phyloP scores from a whole-genome alignment of 2,797 vertebrate genomes.

The Pseudomugil gertrudae region DNA sequence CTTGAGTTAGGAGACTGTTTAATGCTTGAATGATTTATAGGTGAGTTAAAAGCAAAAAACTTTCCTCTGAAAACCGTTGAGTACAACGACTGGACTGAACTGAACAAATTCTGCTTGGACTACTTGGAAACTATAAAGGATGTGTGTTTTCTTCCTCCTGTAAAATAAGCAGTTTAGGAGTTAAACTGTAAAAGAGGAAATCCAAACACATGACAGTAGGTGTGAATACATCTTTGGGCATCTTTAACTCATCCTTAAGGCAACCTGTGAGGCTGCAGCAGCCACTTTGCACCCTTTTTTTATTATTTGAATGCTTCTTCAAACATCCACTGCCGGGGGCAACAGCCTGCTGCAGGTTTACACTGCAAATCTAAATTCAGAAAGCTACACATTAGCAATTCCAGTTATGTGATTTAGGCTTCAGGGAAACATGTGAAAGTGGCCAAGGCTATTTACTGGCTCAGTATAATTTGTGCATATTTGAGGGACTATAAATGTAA shows the following conservation, averaged over 20 bases:
- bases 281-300: conserved; percentile 7
- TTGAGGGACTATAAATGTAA: not conserved
- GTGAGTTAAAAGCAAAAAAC: not conserved
- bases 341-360: not conserved
- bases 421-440: not conserved
- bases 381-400: not conserved
- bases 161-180: not conserved
- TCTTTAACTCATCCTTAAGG: not conserved
- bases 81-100: not conserved
- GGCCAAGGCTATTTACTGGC: not conserved
- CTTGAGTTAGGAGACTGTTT: not conserved
- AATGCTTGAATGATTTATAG: not conserved
- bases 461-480: conserved; percentile 1
- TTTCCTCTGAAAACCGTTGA: not conserved
- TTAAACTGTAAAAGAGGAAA: not conserved
- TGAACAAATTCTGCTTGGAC: not conserved
- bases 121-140: not conserved
- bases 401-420: not conserved
- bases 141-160: not conserved
- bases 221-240: conserved; percentile 5
- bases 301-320: not conserved
- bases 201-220: not conserved
- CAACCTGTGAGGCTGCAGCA: conserved; percentile 6
- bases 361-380: not conserved
- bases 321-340: conserved; percentile 12